Evolutionary conservation across 2,797 vertebrate genomes (phyloP).

Genomic region (Macrochelys suwanniensis): DNA sequence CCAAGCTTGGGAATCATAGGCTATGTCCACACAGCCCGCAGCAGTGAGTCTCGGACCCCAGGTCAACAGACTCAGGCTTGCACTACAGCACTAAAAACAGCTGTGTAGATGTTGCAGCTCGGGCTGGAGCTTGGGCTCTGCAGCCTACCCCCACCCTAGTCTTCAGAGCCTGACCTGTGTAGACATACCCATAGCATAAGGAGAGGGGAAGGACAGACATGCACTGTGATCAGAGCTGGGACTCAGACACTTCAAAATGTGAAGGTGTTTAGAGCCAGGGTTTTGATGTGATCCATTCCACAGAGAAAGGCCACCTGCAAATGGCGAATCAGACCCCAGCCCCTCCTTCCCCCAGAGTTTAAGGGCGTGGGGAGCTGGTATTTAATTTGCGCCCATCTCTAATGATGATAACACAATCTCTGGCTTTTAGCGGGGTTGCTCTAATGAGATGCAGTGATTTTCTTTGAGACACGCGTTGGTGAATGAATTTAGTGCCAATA

Average conservation of each 20-base stretch:
- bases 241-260: not conserved
- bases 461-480: not conserved
- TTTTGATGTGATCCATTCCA: not conserved
- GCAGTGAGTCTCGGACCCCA: no score
- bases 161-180: no score
- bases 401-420: not conserved
- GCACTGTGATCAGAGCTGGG: not conserved
- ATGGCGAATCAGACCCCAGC: not conserved
- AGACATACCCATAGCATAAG: no score
- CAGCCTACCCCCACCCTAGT: no score
- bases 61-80: no score
- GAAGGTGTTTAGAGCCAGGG: not conserved
- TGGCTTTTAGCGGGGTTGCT: not conserved
- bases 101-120: no score
- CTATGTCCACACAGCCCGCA: no score
- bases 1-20: not conserved
- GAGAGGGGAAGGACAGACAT: not conserved
- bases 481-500: not conserved
- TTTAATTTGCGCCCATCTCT: not conserved
- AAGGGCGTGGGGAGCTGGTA: not conserved
- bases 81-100: no score
- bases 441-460: not conserved
- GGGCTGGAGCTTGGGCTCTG: no score
- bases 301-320: not conserved
- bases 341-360: not conserved